These are phyloP conservation scores for Antechinus stuartii DNA, from an alignment of 2,113 vertebrate genomes.

Conservation along the genomic window DNA sequence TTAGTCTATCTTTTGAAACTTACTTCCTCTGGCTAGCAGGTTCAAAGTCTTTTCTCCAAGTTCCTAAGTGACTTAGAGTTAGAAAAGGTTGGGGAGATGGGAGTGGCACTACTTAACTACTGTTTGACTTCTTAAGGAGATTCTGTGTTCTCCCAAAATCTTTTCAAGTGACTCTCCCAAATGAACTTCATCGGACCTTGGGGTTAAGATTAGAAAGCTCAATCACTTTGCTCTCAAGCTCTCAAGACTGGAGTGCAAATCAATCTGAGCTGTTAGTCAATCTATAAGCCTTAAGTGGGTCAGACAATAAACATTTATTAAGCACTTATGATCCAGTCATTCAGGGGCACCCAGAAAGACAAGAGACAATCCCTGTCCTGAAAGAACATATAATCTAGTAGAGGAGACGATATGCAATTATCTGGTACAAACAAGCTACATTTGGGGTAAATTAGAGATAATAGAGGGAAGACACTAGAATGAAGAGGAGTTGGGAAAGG, in stretches of 20 bases:
- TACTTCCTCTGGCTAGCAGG: too few relatives aligned
- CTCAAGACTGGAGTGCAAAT: background rate
- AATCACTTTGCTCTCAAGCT: background rate
- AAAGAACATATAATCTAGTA: background rate
- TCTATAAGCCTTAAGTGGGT: too few relatives aligned
- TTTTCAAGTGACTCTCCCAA: background rate
- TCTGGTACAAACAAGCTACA: background rate
- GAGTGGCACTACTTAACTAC: background rate
- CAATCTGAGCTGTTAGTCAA: background rate
- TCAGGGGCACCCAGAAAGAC: background rate
- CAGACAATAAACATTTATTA: background rate
- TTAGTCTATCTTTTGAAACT: too few relatives aligned
- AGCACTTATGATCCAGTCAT: background rate
- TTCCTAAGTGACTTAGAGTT: background rate
- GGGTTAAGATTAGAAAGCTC: background rate
- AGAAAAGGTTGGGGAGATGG: background rate
- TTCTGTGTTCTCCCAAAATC: background rate
- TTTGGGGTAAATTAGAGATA: background rate
- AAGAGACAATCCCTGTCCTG: background rate
- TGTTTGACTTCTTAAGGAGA: background rate
- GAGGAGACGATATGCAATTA: background rate
- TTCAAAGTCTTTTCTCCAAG: background rate
- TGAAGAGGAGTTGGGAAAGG: background rate
- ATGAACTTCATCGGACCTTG: background rate
- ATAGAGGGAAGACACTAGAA: background rate